Conservation (phyloP, 2,888 invertebrate species). For the Tuta absoluta region DNA sequence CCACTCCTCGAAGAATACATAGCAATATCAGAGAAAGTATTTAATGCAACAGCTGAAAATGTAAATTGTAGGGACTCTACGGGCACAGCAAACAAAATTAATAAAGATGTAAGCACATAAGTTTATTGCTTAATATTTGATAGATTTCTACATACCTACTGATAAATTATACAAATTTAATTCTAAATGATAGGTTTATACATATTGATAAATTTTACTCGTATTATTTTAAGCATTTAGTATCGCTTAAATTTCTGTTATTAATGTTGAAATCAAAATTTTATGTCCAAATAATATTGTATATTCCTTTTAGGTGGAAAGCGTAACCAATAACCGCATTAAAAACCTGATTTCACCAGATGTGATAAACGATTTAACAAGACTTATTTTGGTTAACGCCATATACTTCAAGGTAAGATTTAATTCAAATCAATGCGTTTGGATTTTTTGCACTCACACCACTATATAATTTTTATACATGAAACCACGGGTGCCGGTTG, state of each 20-base stretch:
- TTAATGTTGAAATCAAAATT: no score
- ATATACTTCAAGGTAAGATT: constrained; percentile 52
- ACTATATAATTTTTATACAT: no score
- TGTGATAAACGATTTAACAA: constrained; percentile 40
- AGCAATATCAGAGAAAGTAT: constrained; percentile 32
- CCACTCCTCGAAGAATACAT: constrained; percentile 36
- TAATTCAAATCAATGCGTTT: constrained; percentile 1
- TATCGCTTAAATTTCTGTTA: no score
- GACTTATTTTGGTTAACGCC: constrained; percentile 51
- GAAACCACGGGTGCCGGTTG: no score
- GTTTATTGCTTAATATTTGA: no score
- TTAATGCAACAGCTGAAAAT: constrained; percentile 42
- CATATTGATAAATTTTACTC: no score
- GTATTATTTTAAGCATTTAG: no score
- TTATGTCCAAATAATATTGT: no score
- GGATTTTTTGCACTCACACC: not conserved
- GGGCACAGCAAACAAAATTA: constrained; percentile 46
- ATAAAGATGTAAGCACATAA: constrained; percentile 47
- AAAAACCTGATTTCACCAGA: constrained; percentile 42
- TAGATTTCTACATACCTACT: no score
- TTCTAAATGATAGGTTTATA: no score
- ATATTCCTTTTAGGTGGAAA: constrained; percentile 44
- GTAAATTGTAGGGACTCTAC: constrained; percentile 41
- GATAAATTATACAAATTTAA: no score
- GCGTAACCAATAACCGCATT: constrained; percentile 49